These are phyloP conservation scores for Prinia subflava DNA, from an alignment of 2,113 vertebrate genomes.

Conservation along the genomic window DNA sequence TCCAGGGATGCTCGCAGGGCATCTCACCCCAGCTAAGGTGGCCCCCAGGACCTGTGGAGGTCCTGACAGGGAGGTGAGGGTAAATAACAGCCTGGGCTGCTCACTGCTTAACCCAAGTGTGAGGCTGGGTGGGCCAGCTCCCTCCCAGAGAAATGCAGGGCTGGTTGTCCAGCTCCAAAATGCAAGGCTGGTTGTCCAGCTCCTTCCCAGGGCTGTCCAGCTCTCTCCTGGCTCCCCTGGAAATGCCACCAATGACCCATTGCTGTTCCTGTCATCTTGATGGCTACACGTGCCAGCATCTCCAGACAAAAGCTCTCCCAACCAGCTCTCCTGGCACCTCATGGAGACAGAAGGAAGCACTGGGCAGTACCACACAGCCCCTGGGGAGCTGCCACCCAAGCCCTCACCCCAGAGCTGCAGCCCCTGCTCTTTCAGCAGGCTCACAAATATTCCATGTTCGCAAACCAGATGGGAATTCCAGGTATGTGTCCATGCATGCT, in stretches of 20 bases:
- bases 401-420: background rate
- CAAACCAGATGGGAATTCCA: background rate
- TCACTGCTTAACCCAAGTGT: background rate
- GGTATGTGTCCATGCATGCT: background rate
- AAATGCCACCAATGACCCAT: background rate
- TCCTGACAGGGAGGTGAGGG: background rate
- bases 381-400: background rate
- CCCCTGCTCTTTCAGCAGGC: background rate
- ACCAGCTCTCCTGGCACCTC: background rate
- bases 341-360: background rate
- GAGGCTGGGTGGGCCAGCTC: background rate
- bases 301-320: background rate
- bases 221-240: background rate
- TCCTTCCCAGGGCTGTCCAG: too few species aligned
- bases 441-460: background rate
- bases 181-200: background rate
- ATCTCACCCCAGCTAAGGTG: background rate
- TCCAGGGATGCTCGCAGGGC: background rate
- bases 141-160: background rate
- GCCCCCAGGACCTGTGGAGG: rapidly evolving
- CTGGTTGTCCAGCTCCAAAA: background rate
- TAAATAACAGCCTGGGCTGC: background rate
- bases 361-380: background rate
- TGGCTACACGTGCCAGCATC: background rate
- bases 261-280: background rate